These are phyloP conservation scores for Catalaphyllia jardinei DNA, from an alignment of 64 coral and sea anemone species.

Conservation along the genomic window DNA sequence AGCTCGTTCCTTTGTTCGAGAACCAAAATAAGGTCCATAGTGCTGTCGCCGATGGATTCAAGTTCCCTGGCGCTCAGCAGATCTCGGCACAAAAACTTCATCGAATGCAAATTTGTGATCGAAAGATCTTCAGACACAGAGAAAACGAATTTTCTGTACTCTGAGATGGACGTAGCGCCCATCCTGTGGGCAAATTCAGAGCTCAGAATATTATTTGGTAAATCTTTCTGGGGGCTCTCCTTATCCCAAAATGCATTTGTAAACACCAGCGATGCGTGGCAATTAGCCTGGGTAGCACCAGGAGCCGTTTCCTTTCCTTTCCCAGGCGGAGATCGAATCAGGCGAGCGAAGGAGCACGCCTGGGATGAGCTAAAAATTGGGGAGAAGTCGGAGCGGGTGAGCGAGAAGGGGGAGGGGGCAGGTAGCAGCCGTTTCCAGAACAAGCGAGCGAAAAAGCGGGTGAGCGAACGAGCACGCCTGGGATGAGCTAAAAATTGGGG, in stretches of 20 bases:
- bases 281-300: no score
- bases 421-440: no score
- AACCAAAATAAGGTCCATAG: not conserved
- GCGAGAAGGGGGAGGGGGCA: no score
- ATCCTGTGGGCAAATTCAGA: not conserved
- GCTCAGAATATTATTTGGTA: not conserved
- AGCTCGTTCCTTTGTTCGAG: slow-evolving; percentile 27
- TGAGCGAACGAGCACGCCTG: no score
- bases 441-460: no score
- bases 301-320: no score
- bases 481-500: no score
- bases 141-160: slow-evolving; percentile 48
- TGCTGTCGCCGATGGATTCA: not conserved
- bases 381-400: no score
- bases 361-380: no score
- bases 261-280: no score
- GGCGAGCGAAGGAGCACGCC: no score
- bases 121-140: slow-evolving; percentile 25
- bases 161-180: slow-evolving; percentile 13
- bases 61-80: slow-evolving; percentile 1
- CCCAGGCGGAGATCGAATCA: no score
- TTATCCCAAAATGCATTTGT: slow-evolving; percentile 12
- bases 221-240: not conserved
- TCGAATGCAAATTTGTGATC: not conserved
- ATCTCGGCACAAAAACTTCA: slow-evolving; percentile 55